phyloP scores from a whole-genome alignment of 2,888 invertebrate species.

The Creontiades dilutus region DNA sequence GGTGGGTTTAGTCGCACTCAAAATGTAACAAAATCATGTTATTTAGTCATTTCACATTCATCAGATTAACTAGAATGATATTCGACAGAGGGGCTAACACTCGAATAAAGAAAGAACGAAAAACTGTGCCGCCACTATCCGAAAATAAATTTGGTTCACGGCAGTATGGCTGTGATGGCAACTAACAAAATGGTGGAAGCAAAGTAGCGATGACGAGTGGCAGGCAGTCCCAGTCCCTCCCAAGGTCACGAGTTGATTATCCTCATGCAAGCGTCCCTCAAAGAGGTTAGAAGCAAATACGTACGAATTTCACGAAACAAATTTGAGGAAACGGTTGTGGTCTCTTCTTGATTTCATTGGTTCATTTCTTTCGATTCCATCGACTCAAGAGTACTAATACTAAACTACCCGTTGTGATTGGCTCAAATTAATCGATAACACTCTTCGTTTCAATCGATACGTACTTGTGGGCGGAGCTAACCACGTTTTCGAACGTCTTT shows the following conservation, averaged over 20 bases:
- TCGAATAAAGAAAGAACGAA: background rate
- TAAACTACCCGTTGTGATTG: too few species aligned
- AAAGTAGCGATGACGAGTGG: background rate
- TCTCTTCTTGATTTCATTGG: too few species aligned
- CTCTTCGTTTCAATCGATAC: too few species aligned
- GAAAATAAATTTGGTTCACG: background rate
- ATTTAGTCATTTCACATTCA: background rate
- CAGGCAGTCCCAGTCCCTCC: background rate
- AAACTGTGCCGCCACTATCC: background rate
- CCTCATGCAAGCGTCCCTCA: background rate
- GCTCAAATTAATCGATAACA: too few species aligned
- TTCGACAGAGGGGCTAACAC: background rate
- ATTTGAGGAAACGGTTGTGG: too few species aligned
- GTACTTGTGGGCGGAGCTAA: too few species aligned
- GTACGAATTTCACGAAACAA: too few species aligned
- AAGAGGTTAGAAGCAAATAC: too few species aligned
- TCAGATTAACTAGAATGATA: background rate
- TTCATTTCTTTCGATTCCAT: too few species aligned
- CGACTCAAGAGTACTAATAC: too few species aligned
- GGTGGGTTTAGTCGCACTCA: constrained; percentile 64
- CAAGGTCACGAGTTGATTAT: constrained; percentile 6
- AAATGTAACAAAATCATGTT: constrained; percentile 48
- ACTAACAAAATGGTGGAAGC: background rate
- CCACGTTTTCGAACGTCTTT: too few species aligned
- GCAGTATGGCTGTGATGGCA: background rate